Conservation (phyloP, 2,113 vertebrate genomes). For the Ceyx margarethae region DNA sequence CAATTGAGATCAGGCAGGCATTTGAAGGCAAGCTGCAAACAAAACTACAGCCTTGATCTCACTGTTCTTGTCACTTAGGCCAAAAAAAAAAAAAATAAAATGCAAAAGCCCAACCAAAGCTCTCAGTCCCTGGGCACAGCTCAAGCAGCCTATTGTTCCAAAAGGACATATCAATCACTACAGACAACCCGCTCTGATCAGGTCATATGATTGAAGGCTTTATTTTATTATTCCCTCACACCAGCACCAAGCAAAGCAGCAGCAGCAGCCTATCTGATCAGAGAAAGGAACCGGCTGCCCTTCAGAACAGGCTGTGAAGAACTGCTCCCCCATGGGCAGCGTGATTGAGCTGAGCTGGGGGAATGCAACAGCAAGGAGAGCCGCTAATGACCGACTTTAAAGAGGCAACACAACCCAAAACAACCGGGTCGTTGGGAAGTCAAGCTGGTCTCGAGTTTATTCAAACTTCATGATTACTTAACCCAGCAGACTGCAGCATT, state of each 20-base stretch:
- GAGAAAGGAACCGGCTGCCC: background rate
- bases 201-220: conserved; percentile 30
- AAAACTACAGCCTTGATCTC: background rate
- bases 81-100: background rate
- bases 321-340: background rate
- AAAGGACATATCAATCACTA: conserved; percentile 37
- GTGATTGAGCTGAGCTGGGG: background rate
- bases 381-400: background rate
- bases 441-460: background rate
- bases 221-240: conserved; percentile 46
- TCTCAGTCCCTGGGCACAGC: background rate
- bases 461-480: background rate
- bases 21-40: background rate
- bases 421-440: background rate
- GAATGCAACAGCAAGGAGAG: background rate
- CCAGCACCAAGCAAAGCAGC: background rate
- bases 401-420: background rate
- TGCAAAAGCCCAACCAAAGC: background rate
- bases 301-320: conserved; percentile 28
- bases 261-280: background rate
- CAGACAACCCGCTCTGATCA: conserved; percentile 34
- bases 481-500: rapidly evolving
- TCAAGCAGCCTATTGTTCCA: conserved; percentile 3
- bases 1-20: background rate
- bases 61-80: background rate